These are phyloP conservation scores for Drosophila yooni DNA, from an alignment of 2,888 invertebrate genomes.

Conservation along the genomic window DNA sequence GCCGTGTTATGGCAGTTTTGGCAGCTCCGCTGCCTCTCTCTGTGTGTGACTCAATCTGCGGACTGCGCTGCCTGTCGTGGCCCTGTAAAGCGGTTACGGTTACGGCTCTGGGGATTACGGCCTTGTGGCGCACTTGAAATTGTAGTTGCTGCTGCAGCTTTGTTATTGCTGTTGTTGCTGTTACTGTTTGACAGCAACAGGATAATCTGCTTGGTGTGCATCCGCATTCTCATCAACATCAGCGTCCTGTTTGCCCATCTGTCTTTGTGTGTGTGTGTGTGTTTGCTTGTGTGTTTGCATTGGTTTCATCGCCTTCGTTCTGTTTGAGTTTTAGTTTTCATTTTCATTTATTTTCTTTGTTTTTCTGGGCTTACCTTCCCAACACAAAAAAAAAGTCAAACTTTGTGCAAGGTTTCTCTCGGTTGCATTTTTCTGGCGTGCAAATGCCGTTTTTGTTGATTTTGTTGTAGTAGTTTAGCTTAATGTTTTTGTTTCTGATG, in stretches of 20 bases:
- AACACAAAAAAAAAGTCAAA: conserved; percentile 26
- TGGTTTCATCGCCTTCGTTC: conserved; percentile 47
- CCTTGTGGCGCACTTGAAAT: conserved; percentile 65
- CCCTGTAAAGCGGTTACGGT: conserved; percentile 58
- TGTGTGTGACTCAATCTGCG: conserved; percentile 42
- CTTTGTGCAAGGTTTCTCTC: conserved; percentile 43
- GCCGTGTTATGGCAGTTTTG: conserved; percentile 66
- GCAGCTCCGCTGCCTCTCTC: conserved; percentile 26
- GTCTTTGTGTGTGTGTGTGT: conserved; percentile 10
- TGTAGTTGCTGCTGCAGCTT: conserved; percentile 24
- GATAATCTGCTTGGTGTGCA: conserved; percentile 58
- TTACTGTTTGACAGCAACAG: conserved; percentile 57
- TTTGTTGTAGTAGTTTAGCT: not conserved
- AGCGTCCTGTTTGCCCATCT: conserved; percentile 16
- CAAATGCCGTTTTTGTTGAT: conserved; percentile 8
- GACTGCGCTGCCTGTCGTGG: conserved; percentile 41
- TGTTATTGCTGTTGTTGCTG: conserved; percentile 23
- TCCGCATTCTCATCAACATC: conserved; percentile 50
- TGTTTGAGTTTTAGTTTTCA: conserved; percentile 34
- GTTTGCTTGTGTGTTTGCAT: conserved; percentile 32
- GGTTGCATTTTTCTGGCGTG: conserved; percentile 40
- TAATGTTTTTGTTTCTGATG: not conserved
- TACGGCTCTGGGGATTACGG: conserved; percentile 61
- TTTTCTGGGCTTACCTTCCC: conserved; percentile 5
- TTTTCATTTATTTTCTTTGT: conserved; percentile 30